Conservation (phyloP, 2,888 invertebrate species). For the Ennomos erosarius region DNA sequence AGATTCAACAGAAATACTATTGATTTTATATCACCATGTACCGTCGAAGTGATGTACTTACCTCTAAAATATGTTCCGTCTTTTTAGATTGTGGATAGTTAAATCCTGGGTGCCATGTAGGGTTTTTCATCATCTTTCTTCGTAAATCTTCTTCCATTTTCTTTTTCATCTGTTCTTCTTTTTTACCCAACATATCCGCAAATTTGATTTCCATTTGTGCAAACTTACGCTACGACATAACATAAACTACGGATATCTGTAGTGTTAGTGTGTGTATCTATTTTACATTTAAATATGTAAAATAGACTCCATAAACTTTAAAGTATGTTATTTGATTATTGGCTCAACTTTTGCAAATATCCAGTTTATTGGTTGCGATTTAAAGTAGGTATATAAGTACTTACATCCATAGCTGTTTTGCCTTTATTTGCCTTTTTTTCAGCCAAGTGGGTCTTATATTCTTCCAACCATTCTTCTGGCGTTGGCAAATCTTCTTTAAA, state of each 20-base stretch:
- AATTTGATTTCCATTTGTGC: slow-evolving; percentile 55
- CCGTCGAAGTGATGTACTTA: slow-evolving; percentile 24
- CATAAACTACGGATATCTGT: too few relatives aligned
- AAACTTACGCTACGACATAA: slow-evolving; percentile 5
- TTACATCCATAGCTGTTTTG: slow-evolving; percentile 42
- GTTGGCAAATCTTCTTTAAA: slow-evolving; percentile 59
- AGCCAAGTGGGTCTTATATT: slow-evolving; percentile 54
- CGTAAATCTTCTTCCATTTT: slow-evolving; percentile 54
- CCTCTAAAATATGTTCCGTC: slow-evolving; percentile 52
- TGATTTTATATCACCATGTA: not conserved
- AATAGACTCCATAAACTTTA: too few relatives aligned
- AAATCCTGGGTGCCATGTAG: slow-evolving; percentile 68
- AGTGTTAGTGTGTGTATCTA: too few relatives aligned
- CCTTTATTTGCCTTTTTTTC: slow-evolving; percentile 56
- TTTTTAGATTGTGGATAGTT: slow-evolving; percentile 61
- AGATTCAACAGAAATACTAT: not conserved
- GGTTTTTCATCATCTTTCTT: slow-evolving; percentile 71
- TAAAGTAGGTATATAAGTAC: not conserved
- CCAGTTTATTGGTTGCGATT: too few relatives aligned
- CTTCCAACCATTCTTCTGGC: slow-evolving; percentile 63
- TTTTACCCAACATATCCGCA: slow-evolving; percentile 50
- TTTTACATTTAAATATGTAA: too few relatives aligned
- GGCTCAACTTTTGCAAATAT: too few relatives aligned
- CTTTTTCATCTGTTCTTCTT: slow-evolving; percentile 50
- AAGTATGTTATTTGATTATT: too few relatives aligned